Evolutionary conservation across 2,113 vertebrate species (phyloP).

Genomic region (Psilopogon haemacephalus): DNA sequence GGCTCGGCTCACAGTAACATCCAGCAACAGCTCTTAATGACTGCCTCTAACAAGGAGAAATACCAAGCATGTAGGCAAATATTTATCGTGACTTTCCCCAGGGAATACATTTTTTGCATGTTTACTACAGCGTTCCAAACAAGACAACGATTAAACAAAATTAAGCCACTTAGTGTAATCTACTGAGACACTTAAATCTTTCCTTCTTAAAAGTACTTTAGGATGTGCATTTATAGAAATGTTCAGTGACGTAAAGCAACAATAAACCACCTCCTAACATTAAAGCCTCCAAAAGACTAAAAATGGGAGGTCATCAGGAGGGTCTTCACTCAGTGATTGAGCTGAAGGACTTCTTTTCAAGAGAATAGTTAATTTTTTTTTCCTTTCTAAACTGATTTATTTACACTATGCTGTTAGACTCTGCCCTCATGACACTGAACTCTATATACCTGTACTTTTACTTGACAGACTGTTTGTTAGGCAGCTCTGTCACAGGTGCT

Average conservation of each 20-base stretch:
- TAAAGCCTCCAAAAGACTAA: neutral
- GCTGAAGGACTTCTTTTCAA: neutral
- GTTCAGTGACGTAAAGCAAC: neutral
- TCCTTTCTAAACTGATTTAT: neutral
- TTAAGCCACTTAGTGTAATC: conserved; percentile 23
- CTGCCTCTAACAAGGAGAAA: neutral
- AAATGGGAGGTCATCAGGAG: neutral
- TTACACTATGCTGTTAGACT: neutral
- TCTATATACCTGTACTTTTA: neutral
- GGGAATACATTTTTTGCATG: neutral
- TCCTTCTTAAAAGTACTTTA: conserved; percentile 14
- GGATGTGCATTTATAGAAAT: conserved; percentile 6
- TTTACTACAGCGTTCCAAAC: conserved; percentile 36
- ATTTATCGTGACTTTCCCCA: neutral
- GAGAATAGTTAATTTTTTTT: neutral
- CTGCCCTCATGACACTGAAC: neutral
- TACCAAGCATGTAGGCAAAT: conserved; percentile 1
- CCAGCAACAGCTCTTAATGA: neutral
- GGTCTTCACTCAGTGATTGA: neutral
- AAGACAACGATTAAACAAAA: conserved; percentile 5
- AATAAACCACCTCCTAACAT: neutral
- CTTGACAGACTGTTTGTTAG: neutral
- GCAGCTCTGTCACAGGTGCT: neutral
- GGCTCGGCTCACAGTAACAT: neutral
- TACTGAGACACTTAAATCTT: neutral